Conservation (phyloP, 2,888 invertebrate genomes). For the Eupithecia subumbrata region DNA sequence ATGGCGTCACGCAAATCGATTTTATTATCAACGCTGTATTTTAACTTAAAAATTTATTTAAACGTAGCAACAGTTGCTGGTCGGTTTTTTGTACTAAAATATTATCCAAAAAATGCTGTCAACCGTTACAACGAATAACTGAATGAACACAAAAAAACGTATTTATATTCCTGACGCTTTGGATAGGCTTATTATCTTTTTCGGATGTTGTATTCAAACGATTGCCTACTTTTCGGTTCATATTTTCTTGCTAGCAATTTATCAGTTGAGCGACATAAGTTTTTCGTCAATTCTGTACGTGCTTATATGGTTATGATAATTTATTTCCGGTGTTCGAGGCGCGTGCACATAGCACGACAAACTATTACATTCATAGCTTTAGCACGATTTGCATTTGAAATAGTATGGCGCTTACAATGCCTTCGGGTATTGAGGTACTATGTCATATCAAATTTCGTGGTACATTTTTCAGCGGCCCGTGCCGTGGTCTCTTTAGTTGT, state of each 20-base stretch:
- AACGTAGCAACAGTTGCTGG: slow-evolving; percentile 48
- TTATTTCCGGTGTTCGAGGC: slow-evolving; percentile 81
- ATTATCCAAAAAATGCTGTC: slow-evolving; percentile 48
- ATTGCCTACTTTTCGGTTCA: slow-evolving; percentile 61
- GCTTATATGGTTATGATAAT: slow-evolving; percentile 84
- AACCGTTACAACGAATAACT: slow-evolving; percentile 61
- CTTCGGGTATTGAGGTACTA: slow-evolving; percentile 61
- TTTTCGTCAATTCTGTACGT: slow-evolving; percentile 78
- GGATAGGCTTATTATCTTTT: slow-evolving; percentile 51
- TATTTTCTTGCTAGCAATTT: slow-evolving; percentile 78
- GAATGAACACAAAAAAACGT: slow-evolving; percentile 57
- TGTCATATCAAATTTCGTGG: slow-evolving; percentile 82
- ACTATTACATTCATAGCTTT: slow-evolving; percentile 82
- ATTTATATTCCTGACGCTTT: slow-evolving; percentile 58
- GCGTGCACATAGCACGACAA: slow-evolving; percentile 82
- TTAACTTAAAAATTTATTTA: slow-evolving; percentile 42
- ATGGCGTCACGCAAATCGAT: slow-evolving; percentile 69
- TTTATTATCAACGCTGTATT: slow-evolving; percentile 66
- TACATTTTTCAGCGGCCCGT: slow-evolving; percentile 81
- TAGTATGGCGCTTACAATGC: slow-evolving; percentile 77
- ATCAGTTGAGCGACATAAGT: slow-evolving; percentile 77
- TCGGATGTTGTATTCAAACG: slow-evolving; percentile 60
- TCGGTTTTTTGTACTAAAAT: slow-evolving; percentile 45
- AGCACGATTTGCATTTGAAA: slow-evolving; percentile 84
- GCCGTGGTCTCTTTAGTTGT: slow-evolving; percentile 66